Conservation (phyloP, 2,888 invertebrate genomes). For the Patella caerulea region DNA sequence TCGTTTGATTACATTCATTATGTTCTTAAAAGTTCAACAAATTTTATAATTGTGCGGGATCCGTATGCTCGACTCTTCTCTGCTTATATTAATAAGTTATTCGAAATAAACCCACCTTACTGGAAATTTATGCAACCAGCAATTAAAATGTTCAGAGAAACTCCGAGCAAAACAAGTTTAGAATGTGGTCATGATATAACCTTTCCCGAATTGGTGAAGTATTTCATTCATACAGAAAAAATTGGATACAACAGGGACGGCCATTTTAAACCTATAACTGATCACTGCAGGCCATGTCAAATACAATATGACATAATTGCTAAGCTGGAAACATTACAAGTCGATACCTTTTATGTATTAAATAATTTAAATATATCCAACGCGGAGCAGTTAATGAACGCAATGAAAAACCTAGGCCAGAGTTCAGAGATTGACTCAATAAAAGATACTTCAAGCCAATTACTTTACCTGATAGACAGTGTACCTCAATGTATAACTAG, state of each 20-base stretch:
- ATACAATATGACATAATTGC: neutral
- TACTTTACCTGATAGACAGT: too few species aligned
- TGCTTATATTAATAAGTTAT: slow-evolving; percentile 1
- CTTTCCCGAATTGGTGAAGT: neutral
- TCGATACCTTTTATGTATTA: neutral
- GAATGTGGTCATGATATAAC: neutral
- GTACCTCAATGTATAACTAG: neutral
- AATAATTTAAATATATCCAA: neutral
- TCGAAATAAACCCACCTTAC: neutral
- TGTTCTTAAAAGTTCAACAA: neutral
- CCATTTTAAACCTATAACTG: neutral
- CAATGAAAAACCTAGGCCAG: neutral
- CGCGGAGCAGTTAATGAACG: neutral
- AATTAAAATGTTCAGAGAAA: neutral
- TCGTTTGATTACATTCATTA: neutral
- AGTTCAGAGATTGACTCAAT: neutral
- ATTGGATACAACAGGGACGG: neutral
- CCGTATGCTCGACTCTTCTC: neutral
- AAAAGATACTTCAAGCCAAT: neutral
- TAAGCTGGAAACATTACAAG: slow-evolving; percentile 3
- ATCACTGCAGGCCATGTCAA: neutral
- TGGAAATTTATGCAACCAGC: neutral
- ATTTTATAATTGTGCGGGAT: neutral
- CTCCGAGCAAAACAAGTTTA: neutral
- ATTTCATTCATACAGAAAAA: neutral